Evolutionary conservation across 2,113 vertebrate genomes (phyloP), one percentile per base, ranked within the genome.

Genomic region (Python bivittatus): DNA sequence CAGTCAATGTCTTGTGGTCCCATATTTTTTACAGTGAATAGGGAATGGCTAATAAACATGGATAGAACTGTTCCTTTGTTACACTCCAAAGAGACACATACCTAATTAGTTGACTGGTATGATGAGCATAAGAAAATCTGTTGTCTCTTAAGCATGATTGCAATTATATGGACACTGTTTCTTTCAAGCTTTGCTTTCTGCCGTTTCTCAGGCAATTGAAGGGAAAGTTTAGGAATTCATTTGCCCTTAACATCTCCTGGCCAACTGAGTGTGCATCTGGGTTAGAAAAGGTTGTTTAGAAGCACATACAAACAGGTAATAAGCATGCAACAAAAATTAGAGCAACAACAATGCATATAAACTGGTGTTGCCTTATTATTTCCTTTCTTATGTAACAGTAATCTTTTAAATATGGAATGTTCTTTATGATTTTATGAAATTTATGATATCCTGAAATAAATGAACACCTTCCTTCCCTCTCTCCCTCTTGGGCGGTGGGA

Each of bases 111-210:
- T 58, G 57, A 90, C 88, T 93, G 92, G 17, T 92, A 44, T 5
- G 0, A 93, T 87, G 61, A 93, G 42, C 86, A 90, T 91, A 92
- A 90, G 92, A 95, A 79, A 90, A 92, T 95, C 94, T 83, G 27
- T 48, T 64, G 0, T 86, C 56, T 96, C 93, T 93, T 93, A 64
- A 57, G 94, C 90, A 92, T 93, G 64, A 60, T 91, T 87, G 58
- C 92, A 92, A 91, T 0, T 94, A 95, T 94, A 96, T 95, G 93
- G 93, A 94, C 91, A 94, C 90, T 93, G 84, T 93, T 79, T 91
- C 68, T 93, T 84, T 91, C 53, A 68, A 54, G 58, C 84, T 96
- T 94, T 93, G 23, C 91, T 94, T 95, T 86, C 58, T 94, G 64
- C 92, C 92, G n/a, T 84, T 90, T 93, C 93, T 94, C 33, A 17